These are phyloP conservation scores for Digitonthophagus gazella DNA, from an alignment of 2,888 invertebrate species.

Conservation along the genomic window DNA sequence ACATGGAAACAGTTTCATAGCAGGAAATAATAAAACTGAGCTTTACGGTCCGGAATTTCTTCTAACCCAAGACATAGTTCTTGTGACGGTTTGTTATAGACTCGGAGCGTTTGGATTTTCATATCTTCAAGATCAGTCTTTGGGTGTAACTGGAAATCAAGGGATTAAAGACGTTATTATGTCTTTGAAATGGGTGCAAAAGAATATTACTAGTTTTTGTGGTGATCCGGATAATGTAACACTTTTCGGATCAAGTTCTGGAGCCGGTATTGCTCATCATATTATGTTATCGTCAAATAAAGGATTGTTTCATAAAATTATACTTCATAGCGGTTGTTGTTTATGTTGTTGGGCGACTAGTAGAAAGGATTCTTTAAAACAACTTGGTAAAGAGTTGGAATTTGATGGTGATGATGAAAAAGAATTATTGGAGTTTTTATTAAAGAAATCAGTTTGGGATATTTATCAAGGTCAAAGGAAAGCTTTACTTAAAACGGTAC, in stretches of 20 bases:
- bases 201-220: constrained; percentile 53
- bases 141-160: constrained; percentile 56
- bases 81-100: constrained; percentile 46
- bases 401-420: constrained; percentile 9
- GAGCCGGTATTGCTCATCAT: constrained; percentile 53
- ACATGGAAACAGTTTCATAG: constrained; percentile 47
- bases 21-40: constrained; percentile 44
- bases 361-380: constrained; percentile 3
- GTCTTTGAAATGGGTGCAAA: constrained; percentile 55
- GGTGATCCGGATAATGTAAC: constrained; percentile 56
- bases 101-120: constrained; percentile 50
- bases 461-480: neutral
- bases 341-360: constrained; percentile 21
- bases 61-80: constrained; percentile 46
- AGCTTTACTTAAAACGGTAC: neutral
- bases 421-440: constrained; percentile 20
- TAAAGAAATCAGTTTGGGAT: neutral
- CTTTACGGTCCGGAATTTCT: constrained; percentile 46
- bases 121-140: constrained; percentile 49
- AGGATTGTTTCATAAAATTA: constrained; percentile 32
- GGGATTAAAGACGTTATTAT: constrained; percentile 56
- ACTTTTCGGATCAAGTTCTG: constrained; percentile 57
- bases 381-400: constrained; percentile 17
- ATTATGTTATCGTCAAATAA: constrained; percentile 53
- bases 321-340: constrained; percentile 24